These are phyloP conservation scores for Nephrotoma guestfalica DNA, from an alignment of 2,888 invertebrate species.

Conservation along the genomic window DNA sequence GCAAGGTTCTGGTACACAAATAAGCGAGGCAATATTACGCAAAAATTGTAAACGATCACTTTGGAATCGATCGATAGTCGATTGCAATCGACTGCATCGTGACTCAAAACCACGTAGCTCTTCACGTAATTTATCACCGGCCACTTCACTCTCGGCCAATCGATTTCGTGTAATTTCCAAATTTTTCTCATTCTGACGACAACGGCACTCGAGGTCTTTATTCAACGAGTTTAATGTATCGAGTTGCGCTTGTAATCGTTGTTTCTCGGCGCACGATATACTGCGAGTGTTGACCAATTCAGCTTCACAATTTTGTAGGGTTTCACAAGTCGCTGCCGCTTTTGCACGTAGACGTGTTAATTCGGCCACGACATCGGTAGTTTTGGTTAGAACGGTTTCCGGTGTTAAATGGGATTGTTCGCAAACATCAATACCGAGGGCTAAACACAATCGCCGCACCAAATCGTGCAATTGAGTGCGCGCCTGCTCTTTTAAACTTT, in stretches of 20 bases:
- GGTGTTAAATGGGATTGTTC: slow-evolving; percentile 49
- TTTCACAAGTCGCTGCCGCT: slow-evolving; percentile 30
- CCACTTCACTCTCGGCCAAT: slow-evolving; percentile 56
- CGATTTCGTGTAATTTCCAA: slow-evolving; percentile 56
- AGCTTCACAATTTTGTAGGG: slow-evolving; percentile 30
- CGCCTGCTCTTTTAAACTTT: slow-evolving; percentile 59
- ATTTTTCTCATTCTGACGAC: slow-evolving; percentile 62
- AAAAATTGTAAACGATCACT: slow-evolving; percentile 30
- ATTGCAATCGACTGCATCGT: slow-evolving; percentile 30
- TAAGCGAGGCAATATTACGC: slow-evolving; percentile 24
- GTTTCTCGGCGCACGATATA: slow-evolving; percentile 43
- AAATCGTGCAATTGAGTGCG: slow-evolving; percentile 51
- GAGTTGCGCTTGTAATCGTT: slow-evolving; percentile 54
- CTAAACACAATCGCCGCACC: slow-evolving; percentile 52
- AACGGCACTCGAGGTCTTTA: slow-evolving; percentile 55
- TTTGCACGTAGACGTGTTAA: slow-evolving; percentile 47
- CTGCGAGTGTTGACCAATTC: slow-evolving; percentile 28
- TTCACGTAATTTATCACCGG: slow-evolving; percentile 38
- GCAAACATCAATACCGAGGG: slow-evolving; percentile 55
- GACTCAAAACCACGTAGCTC: slow-evolving; percentile 32
- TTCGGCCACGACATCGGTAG: slow-evolving; percentile 63
- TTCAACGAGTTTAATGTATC: slow-evolving; percentile 37
- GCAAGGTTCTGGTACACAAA: slow-evolving; percentile 59
- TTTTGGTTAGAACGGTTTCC: slow-evolving; percentile 60
- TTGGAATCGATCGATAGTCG: slow-evolving; percentile 28